These are phyloP conservation scores for Stictonetta naevosa DNA, from an alignment of 2,113 vertebrate species.

Conservation along the genomic window DNA sequence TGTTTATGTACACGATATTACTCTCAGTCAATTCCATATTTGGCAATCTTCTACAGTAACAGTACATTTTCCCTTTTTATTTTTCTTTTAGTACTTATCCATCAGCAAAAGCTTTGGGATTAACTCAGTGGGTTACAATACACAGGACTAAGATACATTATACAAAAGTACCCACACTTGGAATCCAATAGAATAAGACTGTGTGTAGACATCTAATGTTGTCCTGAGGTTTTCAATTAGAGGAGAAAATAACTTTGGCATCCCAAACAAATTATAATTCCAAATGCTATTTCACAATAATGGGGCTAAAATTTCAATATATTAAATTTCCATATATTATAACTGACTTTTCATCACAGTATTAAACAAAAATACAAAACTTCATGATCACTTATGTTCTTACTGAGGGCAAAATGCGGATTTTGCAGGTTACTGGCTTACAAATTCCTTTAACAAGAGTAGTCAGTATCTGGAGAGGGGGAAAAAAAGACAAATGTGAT, in stretches of 20 bases:
- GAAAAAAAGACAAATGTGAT: background rate
- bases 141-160: background rate
- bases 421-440: conserved; percentile 95
- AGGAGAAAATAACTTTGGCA: background rate
- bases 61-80: background rate
- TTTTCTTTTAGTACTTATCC: background rate
- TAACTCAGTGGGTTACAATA: background rate
- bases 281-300: background rate
- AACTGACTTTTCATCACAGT: background rate
- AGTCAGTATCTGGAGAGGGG: conserved; percentile 84
- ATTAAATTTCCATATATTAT: background rate
- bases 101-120: background rate
- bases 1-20: background rate
- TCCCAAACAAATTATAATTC: background rate
- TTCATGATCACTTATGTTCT: conserved; percentile 41
- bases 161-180: background rate
- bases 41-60: background rate
- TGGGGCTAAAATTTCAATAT: background rate
- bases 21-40: background rate
- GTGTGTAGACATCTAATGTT: background rate
- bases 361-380: background rate
- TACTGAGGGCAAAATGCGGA: conserved; percentile 92
- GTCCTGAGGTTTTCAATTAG: background rate
- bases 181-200: background rate
- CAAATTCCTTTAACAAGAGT: conserved; percentile 87